Evolutionary conservation across 1,140 invertebrate species (phyloP).

Genomic region (Atta texana): DNA sequence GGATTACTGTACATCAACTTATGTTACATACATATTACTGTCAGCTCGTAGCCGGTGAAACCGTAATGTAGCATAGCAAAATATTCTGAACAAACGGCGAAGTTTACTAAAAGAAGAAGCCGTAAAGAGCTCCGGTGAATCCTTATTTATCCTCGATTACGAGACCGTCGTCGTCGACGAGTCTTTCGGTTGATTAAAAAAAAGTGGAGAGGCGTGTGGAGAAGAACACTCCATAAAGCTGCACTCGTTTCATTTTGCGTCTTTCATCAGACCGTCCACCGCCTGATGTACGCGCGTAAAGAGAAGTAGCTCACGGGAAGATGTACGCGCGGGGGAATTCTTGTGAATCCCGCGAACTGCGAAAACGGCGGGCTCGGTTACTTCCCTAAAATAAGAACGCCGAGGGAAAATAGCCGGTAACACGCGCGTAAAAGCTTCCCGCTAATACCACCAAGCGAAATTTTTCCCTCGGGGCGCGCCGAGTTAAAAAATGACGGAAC

Average conservation of each 20-base stretch:
- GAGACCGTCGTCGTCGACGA: slow-evolving; percentile 50
- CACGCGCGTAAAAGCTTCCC: slow-evolving; percentile 13
- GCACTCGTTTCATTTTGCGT: slow-evolving; percentile 59
- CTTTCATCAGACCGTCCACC: slow-evolving; percentile 58
- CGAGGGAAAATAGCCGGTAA: slow-evolving; percentile 48
- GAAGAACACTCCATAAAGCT: slow-evolving; percentile 59
- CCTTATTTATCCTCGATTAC: slow-evolving; percentile 63
- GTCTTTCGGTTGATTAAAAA: slow-evolving; percentile 63
- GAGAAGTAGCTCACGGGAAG: slow-evolving; percentile 40
- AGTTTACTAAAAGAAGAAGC: slow-evolving; percentile 49
- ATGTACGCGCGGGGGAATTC: not conserved
- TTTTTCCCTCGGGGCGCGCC: slow-evolving; percentile 34
- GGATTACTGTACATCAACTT: slow-evolving; percentile 37
- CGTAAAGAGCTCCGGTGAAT: slow-evolving; percentile 43
- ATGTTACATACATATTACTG: not conserved
- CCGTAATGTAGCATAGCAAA: slow-evolving; percentile 32
- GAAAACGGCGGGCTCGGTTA: slow-evolving; percentile 4
- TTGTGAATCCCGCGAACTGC: slow-evolving; percentile 23
- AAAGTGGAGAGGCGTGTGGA: slow-evolving; percentile 48
- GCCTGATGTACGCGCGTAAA: slow-evolving; percentile 60
- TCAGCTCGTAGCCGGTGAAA: not conserved
- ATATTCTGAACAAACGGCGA: slow-evolving; percentile 45
- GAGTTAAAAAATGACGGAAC: slow-evolving; percentile 55
- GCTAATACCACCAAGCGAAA: slow-evolving; percentile 56
- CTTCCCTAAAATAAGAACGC: slow-evolving; percentile 54